Percentiles rank a stretch among this genome's conserved stretches.
Evolutionary conservation across 2,113 vertebrate genomes (phyloP).

Genomic region (Apodemus speciosus): DNA sequence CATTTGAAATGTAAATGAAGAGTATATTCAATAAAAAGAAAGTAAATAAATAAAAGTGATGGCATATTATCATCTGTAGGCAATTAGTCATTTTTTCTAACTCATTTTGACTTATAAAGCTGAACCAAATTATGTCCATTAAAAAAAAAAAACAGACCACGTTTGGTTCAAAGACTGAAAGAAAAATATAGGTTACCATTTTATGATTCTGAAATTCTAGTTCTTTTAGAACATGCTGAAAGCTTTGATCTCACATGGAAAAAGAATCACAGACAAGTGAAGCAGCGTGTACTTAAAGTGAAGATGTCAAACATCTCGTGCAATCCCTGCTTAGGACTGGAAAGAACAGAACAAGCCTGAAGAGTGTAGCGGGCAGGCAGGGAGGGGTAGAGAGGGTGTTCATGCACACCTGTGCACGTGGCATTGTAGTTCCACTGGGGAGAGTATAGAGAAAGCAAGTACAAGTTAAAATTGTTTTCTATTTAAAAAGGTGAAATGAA

Average conservation of each 20-base stretch:
- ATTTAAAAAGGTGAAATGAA: conserved; percentile 23
- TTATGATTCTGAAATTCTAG: conserved; percentile 78
- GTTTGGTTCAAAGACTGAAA: conserved; percentile 80
- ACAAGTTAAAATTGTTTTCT: conserved; percentile 4
- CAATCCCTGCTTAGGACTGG: neutral
- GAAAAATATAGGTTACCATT: conserved; percentile 81
- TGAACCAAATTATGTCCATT: conserved; percentile 77
- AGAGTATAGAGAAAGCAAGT: conserved; percentile 16
- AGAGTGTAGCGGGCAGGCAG: no score
- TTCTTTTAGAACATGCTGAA: conserved; percentile 75
- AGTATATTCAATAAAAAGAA: no score
- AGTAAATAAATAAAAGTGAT: conserved; percentile 84
- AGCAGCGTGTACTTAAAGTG: neutral
- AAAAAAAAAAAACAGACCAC: conserved; percentile 55
- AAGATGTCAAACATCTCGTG: conserved; percentile 19
- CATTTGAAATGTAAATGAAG: no score
- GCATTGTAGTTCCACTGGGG: neutral
- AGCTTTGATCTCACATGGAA: conserved; percentile 78
- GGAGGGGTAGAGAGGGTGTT: no score
- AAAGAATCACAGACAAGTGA: conserved; percentile 67
- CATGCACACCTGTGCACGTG: neutral
- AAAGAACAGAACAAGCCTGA: neutral
- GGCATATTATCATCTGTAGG: conserved; percentile 79
- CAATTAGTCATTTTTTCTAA: conserved; percentile 82
- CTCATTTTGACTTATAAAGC: conserved; percentile 81